Percentiles rank a stretch among this genome's conserved stretches.
Conservation (phyloP, 2,888 invertebrate genomes). For the Parascotia fuliginaria region DNA sequence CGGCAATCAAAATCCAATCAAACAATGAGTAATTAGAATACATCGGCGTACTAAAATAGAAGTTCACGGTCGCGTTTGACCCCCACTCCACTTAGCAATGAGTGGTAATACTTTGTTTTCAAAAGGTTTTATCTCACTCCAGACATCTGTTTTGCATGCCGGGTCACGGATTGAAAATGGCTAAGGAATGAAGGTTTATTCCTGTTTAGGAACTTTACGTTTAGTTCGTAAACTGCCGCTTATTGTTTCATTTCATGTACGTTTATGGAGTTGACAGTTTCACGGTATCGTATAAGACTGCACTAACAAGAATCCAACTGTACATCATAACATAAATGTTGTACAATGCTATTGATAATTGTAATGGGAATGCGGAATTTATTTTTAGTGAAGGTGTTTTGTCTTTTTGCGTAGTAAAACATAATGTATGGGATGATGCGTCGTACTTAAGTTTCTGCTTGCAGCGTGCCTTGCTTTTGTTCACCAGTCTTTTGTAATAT, state of each 20-base stretch:
- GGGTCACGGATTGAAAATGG: slow-evolving; percentile 64
- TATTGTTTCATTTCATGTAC: slow-evolving; percentile 50
- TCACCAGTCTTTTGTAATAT: slow-evolving; percentile 9
- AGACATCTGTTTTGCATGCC: slow-evolving; percentile 58
- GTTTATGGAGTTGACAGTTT: slow-evolving; percentile 53
- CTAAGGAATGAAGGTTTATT: slow-evolving; percentile 49
- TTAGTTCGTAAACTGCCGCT: slow-evolving; percentile 45
- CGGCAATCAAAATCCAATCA: slow-evolving; percentile 19
- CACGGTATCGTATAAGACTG: slow-evolving; percentile 44
- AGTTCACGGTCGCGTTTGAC: slow-evolving; percentile 35
- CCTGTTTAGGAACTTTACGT: slow-evolving; percentile 51
- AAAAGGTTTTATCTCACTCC: slow-evolving; percentile 44
- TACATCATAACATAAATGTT: slow-evolving; percentile 46
- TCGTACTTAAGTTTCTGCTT: slow-evolving; percentile 12
- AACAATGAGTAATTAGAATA: slow-evolving; percentile 36
- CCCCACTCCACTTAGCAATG: slow-evolving; percentile 39
- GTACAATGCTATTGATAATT: slow-evolving; percentile 45
- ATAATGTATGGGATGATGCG: slow-evolving; percentile 36
- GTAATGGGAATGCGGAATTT: slow-evolving; percentile 42
- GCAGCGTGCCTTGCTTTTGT: slow-evolving; percentile 10
- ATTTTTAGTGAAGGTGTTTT: slow-evolving; percentile 33
- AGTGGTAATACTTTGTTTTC: slow-evolving; percentile 47
- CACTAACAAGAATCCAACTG: slow-evolving; percentile 45
- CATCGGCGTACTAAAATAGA: slow-evolving; percentile 27
- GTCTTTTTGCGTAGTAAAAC: slow-evolving; percentile 32